Conservation (phyloP, 2,888 invertebrate species). For the Coelogynopora nodosa region DNA sequence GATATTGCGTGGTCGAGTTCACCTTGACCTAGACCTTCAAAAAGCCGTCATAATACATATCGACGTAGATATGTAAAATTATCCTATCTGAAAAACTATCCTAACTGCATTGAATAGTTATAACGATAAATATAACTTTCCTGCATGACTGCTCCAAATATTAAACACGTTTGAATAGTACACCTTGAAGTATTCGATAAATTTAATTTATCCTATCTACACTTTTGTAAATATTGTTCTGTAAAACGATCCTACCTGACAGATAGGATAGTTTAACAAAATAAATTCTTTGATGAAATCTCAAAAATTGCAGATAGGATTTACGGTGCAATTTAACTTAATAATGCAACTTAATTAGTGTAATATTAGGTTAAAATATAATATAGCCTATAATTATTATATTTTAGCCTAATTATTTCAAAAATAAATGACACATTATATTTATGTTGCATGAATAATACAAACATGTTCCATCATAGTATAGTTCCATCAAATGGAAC, state of each 20-base stretch:
- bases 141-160: not conserved
- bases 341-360: no score
- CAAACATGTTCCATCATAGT: no score
- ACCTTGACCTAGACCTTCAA: conserved; percentile 13
- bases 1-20: not conserved
- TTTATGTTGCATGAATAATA: no score
- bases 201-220: not conserved
- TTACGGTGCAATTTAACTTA: not conserved
- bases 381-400: no score
- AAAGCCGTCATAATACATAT: not conserved
- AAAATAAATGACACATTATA: no score
- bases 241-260: not conserved
- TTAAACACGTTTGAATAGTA: not conserved
- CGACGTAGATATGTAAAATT: not conserved
- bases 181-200: not conserved
- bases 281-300: not conserved
- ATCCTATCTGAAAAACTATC: not conserved
- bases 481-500: no score
- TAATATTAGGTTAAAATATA: no score
- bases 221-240: not conserved
- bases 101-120: not conserved
- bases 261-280: not conserved
- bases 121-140: not conserved
- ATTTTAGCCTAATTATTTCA: no score
- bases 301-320: not conserved